Conservation (phyloP, 2,797 vertebrate species). For the Poecile montanus region DNA sequence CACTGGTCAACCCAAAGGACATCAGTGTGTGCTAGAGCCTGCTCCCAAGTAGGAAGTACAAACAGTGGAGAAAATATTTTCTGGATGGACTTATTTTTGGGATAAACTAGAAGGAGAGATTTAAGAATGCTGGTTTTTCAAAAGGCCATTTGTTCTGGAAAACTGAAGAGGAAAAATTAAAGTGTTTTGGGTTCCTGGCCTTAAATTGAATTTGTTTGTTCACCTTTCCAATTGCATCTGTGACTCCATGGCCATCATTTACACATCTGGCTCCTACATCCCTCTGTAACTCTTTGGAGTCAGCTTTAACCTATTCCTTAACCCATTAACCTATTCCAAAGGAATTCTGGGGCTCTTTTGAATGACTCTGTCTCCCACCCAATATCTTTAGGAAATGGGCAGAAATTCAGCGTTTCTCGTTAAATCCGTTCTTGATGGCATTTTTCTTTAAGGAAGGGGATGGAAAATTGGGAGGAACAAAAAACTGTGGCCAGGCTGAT, state of each 20-base stretch:
- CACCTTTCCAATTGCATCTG: neutral
- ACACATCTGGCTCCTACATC: rapidly evolving
- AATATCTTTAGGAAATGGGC: neutral
- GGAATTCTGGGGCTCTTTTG: neutral
- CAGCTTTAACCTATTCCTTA: neutral
- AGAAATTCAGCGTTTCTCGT: rapidly evolving
- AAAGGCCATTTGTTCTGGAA: neutral
- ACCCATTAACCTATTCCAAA: neutral
- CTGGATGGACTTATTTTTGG: rapidly evolving
- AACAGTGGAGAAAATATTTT: neutral
- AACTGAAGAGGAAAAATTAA: neutral
- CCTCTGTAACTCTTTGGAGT: neutral
- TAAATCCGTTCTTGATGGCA: rapidly evolving
- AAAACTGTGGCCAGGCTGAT: rapidly evolving
- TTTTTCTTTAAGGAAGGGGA: neutral
- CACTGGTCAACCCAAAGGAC: neutral
- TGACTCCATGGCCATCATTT: neutral
- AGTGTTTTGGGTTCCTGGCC: neutral
- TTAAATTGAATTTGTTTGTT: neutral
- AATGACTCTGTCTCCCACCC: rapidly evolving
- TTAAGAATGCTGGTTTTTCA: neutral
- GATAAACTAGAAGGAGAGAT: neutral
- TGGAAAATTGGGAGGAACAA: neutral
- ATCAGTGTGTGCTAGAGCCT: neutral
- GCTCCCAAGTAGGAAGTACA: neutral